Percentiles rank a stretch among this genome's conserved stretches.
Evolutionary conservation across 2,888 invertebrate species (phyloP).

Genomic region (Hypena proboscidalis): DNA sequence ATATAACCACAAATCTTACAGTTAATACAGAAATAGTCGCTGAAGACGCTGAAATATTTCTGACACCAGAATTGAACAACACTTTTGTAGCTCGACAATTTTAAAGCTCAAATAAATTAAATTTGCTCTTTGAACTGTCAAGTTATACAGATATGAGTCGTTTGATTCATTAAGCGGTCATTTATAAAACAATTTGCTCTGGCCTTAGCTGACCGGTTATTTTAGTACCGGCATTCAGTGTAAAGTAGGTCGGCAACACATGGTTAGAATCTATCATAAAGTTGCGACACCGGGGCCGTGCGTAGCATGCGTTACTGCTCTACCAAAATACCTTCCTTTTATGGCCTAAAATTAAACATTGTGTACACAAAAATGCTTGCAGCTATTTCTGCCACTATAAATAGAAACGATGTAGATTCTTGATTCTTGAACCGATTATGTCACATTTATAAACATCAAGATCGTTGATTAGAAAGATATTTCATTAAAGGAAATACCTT

Average conservation of each 20-base stretch:
- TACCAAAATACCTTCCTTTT: constrained; percentile 29
- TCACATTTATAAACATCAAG: neutral
- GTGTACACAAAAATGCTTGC: neutral
- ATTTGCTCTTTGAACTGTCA: constrained; percentile 19
- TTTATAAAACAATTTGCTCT: constrained; percentile 46
- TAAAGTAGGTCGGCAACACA: constrained; percentile 64
- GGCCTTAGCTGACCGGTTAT: constrained; percentile 60
- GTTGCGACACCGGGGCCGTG: constrained; percentile 57
- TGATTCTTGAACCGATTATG: neutral
- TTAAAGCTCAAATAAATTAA: constrained; percentile 8
- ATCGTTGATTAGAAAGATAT: neutral
- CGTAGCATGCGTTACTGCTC: constrained; percentile 21
- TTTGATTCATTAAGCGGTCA: constrained; percentile 19
- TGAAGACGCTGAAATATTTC: no score
- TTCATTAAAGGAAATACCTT: no score
- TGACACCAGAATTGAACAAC: no score
- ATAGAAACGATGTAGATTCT: neutral
- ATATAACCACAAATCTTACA: neutral
- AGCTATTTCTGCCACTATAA: neutral
- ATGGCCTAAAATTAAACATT: constrained; percentile 15
- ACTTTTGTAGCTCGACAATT: no score
- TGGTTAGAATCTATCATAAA: constrained; percentile 59
- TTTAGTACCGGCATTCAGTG: constrained; percentile 52
- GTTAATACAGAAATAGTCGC: no score
- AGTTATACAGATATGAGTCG: constrained; percentile 16